Percentiles rank a stretch among this genome's conserved stretches.
phyloP scores from a whole-genome alignment of 2,797 vertebrate genomes.

The Emys orbicularis region DNA sequence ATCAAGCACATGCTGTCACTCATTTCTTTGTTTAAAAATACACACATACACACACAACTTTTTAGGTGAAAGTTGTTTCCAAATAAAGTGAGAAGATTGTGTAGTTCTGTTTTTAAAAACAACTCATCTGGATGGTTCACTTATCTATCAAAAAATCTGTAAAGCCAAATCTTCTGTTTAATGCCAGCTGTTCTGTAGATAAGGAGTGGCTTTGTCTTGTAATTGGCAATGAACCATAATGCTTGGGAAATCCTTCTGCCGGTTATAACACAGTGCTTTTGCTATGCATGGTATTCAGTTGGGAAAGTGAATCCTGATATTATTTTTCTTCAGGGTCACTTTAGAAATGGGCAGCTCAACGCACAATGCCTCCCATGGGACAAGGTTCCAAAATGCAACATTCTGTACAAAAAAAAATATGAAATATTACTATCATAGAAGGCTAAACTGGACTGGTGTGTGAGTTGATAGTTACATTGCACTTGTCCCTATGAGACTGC shows the following conservation, averaged over 20 bases:
- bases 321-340: conserved; percentile 75
- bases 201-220: conserved; percentile 80
- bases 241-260: conserved; percentile 77
- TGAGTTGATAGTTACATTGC: conserved; percentile 57
- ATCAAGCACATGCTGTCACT: conserved; percentile 61
- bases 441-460: conserved; percentile 43
- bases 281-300: conserved; percentile 83
- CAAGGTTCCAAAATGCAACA: conserved; percentile 78
- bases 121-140: conserved; percentile 62
- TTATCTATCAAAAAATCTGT: conserved; percentile 75
- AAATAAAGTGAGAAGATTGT: conserved; percentile 73
- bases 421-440: conserved; percentile 34
- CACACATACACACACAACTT: conserved; percentile 25
- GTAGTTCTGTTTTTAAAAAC: conserved; percentile 55
- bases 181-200: conserved; percentile 81
- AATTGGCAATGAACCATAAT: conserved; percentile 79
- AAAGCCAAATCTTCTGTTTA: conserved; percentile 78
- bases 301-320: conserved; percentile 74
- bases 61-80: conserved; percentile 73
- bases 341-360: conserved; percentile 80
- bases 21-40: conserved; percentile 58
- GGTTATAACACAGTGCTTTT: conserved; percentile 83
- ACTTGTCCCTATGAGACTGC: conserved; percentile 84
- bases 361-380: conserved; percentile 81
- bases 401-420: conserved; percentile 48